Evolutionary conservation across 2,888 invertebrate species (phyloP).

Genomic region (Ryuthela nishihirai): DNA sequence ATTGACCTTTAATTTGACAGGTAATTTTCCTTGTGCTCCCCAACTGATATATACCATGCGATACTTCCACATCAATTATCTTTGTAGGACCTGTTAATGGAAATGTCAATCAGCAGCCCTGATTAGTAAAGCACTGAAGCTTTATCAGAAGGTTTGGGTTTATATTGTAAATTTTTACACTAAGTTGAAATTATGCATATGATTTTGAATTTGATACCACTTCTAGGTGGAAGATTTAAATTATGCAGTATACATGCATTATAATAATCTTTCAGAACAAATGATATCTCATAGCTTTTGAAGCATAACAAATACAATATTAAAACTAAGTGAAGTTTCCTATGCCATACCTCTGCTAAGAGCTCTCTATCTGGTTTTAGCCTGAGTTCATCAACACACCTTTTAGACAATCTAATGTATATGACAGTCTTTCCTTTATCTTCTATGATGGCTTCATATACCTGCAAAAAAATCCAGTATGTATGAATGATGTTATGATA

Average conservation of each 20-base stretch:
- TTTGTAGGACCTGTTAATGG: too few relatives aligned
- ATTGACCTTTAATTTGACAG: too few relatives aligned
- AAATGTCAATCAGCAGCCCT: too few relatives aligned
- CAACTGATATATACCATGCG: too few relatives aligned
- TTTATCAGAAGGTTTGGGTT: too few relatives aligned
- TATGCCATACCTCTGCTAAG: slow-evolving; percentile 58
- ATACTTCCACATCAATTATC: too few relatives aligned
- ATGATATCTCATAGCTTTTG: neutral
- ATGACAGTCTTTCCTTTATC: slow-evolving; percentile 75
- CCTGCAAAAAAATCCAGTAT: slow-evolving; percentile 45
- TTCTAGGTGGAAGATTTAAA: neutral
- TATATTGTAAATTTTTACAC: too few relatives aligned
- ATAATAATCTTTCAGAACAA: neutral
- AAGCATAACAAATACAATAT: neutral
- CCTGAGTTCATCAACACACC: slow-evolving; percentile 62
- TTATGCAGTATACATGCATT: neutral
- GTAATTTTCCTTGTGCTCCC: too few relatives aligned
- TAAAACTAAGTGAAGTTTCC: neutral
- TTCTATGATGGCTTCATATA: slow-evolving; percentile 72
- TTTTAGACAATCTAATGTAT: slow-evolving; percentile 66
- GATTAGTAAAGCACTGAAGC: too few relatives aligned
- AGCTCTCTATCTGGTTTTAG: slow-evolving; percentile 63
- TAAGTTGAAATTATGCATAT: too few relatives aligned
- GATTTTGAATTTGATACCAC: too few relatives aligned
- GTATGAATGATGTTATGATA: neutral